These are phyloP conservation scores for Brachylomia viminalis DNA, from an alignment of 2,888 invertebrate species.

Conservation along the genomic window DNA sequence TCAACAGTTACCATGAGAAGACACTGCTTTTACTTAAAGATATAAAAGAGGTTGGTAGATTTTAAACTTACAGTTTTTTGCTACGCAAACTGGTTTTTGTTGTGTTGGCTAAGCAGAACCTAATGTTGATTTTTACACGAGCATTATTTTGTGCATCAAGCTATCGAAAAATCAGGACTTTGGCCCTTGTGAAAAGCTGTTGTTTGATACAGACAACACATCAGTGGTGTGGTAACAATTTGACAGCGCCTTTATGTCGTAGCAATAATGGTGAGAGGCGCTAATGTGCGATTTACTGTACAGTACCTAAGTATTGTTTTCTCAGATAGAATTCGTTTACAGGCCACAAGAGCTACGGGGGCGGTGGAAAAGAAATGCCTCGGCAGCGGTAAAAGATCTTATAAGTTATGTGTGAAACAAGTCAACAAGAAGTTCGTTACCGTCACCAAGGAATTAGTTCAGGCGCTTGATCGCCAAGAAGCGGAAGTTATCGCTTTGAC, in stretches of 20 bases:
- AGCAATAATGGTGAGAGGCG: too few species aligned
- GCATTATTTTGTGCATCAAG: background rate
- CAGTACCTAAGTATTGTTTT: background rate
- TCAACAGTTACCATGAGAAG: slow-evolving; percentile 76
- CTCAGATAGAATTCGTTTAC: slow-evolving; percentile 15
- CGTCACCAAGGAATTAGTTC: slow-evolving; percentile 77
- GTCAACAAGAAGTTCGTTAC: slow-evolving; percentile 73
- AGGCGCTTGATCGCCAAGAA: slow-evolving; percentile 72
- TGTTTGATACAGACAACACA: background rate
- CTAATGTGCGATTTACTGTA: background rate
- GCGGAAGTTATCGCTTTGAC: slow-evolving; percentile 72
- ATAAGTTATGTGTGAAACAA: slow-evolving; percentile 75
- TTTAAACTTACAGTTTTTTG: background rate
- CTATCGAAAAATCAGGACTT: background rate
- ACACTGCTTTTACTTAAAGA: slow-evolving; percentile 77
- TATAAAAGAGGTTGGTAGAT: slow-evolving; percentile 76
- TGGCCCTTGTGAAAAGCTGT: background rate
- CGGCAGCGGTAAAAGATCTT: slow-evolving; percentile 63
- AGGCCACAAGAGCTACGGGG: slow-evolving; percentile 77
- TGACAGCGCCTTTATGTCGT: background rate
- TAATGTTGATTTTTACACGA: background rate
- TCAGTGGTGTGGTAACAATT: background rate
- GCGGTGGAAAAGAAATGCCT: slow-evolving; percentile 72
- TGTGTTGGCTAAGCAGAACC: background rate
- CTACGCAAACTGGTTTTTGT: too few species aligned